Base-by-base conservation (phyloP, 2,797 vertebrate species). In the Halcyon chelicuti region DNA sequence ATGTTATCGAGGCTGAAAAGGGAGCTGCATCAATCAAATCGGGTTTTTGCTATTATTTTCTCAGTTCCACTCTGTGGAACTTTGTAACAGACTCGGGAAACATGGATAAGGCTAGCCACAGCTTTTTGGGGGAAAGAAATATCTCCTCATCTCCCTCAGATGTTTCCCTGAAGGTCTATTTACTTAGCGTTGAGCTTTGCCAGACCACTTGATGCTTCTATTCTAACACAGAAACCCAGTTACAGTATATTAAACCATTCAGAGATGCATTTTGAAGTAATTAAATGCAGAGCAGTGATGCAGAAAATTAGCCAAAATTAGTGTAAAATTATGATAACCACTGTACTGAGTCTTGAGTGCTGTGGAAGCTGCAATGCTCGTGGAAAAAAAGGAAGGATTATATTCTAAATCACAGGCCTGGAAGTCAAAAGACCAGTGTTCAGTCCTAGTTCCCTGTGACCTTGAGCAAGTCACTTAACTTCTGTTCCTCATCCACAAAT, bases 261-360 rank as follows among this genome's bases (percentile, higher is more conserved):
- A 90, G 73, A 93, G 66, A 94, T 90, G 52, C 44, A 88, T 96
- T 96, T 60, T 94, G 58, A 94, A 88, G 86, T 76, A 91, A 96
- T 94, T 95, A 95, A 94, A 90, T 80, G 58, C 66, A 79, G 67
- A 73, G 47, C 82, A 92, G 20, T 42, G 79, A 63, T 86, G 89
- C 90, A 92, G 94, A 96, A 96, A 96, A 96, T 94, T 70, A 84
- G 91, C 86, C 26, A 86, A 91, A 96, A 93, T 94, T 84, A 82
- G 95, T 93, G 82, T 94, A 70, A 94, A 96, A 84, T 94, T 88
- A 49, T 88, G 79, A 88, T 86, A 88, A 84, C 82, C 79, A 73
- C 67, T 29, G 19, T 76, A 29, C 76, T 88, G 66, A 65, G 51
- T 70, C 65, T 49, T 81, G 39, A 76, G 29, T 70, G 18, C 2